Evolutionary conservation across 2,888 invertebrate species (phyloP).

Genomic region (Ophioninae sp.): DNA sequence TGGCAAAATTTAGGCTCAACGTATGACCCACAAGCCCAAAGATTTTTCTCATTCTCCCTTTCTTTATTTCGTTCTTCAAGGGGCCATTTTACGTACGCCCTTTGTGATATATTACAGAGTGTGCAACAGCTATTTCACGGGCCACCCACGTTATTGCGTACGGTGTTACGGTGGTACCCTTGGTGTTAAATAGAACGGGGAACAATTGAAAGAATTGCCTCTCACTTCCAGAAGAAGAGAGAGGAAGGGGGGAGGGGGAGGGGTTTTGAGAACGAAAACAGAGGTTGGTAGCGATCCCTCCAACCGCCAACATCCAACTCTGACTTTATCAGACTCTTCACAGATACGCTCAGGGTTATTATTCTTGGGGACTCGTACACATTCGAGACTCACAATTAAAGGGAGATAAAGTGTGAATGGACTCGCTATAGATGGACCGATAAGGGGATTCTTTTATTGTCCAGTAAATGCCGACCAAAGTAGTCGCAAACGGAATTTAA

Average conservation of each 20-base stretch:
- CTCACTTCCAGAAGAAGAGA: conserved; percentile 37
- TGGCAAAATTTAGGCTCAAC: conserved; percentile 46
- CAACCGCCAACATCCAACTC: conserved; percentile 19
- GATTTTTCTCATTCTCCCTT: neutral
- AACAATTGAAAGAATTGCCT: conserved; percentile 62
- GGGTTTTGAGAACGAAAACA: neutral
- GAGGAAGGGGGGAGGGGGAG: conserved; percentile 3
- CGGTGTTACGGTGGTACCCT: conserved; percentile 37
- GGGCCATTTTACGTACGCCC: conserved; percentile 11
- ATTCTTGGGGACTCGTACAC: conserved; percentile 34
- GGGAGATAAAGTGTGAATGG: conserved; percentile 48
- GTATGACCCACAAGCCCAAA: conserved; percentile 31
- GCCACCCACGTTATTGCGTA: conserved; percentile 58
- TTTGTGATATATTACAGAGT: conserved; percentile 46
- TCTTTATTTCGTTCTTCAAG: conserved; percentile 10
- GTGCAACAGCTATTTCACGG: conserved; percentile 54
- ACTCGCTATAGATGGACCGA: conserved; percentile 49
- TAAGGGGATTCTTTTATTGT: conserved; percentile 39
- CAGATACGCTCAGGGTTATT: conserved; percentile 53
- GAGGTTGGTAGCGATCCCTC: conserved; percentile 34
- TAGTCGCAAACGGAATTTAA: neutral
- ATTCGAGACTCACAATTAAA: conserved; percentile 43
- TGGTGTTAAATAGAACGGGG: conserved; percentile 59
- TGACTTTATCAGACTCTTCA: conserved; percentile 23
- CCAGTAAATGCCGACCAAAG: conserved; percentile 8